Base-by-base conservation (phyloP, 2,888 invertebrate genomes). In the Galeruca laticollis region DNA sequence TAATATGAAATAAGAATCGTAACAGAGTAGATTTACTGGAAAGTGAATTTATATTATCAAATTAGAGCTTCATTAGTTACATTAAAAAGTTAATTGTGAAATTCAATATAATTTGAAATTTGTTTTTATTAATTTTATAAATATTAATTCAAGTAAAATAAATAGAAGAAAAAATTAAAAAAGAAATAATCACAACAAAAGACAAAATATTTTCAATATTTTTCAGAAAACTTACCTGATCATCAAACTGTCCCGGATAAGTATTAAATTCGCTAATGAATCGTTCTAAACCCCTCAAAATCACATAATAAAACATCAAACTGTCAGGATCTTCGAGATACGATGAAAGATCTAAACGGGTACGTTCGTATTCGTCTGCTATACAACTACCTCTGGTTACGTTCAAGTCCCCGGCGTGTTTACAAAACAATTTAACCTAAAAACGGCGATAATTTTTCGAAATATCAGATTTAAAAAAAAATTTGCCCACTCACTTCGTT, bases 201-300 rank as follows among this genome's bases (percentile, higher is more conserved):
- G n/a, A n/a, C n/a, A n/a, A n/a, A n/a, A n/a, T n/a, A n/a, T n/a
- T n/a, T n/a, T n/a, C 33, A 33, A 47, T 0, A 61, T 47, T 18
- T 3, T n/a, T 4, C 6, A 60, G 13, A 4, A 20, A 61, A 5
- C 8, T 52, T 64, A 96, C 93, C 82, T 95, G 90, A 81, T 92
- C 90, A 78, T 90, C 92, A 85, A 91, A 92, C 82, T 94, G 94
- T 6, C 98, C 98, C 0, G 98, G 98, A 82, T 94, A 95, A 69
- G 94, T 89, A 79, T 95, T 94, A 83, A 94, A 96, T 82, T 97
- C 96, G 2, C 92, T 89, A 71, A 92, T 90, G 85, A 99, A 99
- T 75, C 93, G 91, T 82, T 98, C 97, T 21, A 94, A 91, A n/a
- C 97, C 97, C 78, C 98, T 87, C 37, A 99, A 86, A 73, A 98